Evolutionary conservation across 2,888 invertebrate genomes (phyloP).

Genomic region (Tenodera sinensis): DNA sequence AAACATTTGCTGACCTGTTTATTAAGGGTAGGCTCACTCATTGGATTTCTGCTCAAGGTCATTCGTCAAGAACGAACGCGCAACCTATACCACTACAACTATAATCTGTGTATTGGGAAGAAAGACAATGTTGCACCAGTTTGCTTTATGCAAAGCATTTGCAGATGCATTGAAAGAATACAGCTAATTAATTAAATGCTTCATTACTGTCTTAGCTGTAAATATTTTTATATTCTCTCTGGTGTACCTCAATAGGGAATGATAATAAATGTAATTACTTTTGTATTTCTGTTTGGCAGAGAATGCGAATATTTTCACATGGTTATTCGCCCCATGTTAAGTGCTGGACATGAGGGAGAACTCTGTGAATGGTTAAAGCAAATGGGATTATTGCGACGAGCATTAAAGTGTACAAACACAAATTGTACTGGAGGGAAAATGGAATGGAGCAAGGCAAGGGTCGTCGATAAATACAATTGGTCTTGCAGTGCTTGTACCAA

Average conservation of each 20-base stretch:
- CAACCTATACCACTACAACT: no score
- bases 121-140: no score
- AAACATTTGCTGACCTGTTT: no score
- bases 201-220: no score
- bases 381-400: slow-evolving; percentile 47
- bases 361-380: slow-evolving; percentile 52
- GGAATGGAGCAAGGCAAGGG: slow-evolving; percentile 49
- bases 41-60: no score
- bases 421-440: slow-evolving; percentile 46
- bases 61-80: no score
- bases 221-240: no score
- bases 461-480: slow-evolving; percentile 53
- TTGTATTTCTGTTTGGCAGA: slow-evolving; percentile 36
- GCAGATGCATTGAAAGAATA: no score
- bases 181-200: no score
- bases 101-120: no score
- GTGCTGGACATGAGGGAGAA: slow-evolving; percentile 51
- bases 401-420: slow-evolving; percentile 43
- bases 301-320: slow-evolving; percentile 47
- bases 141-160: no score
- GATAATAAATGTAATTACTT: background rate
- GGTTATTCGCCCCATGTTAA: slow-evolving; percentile 49
- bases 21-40: no score
- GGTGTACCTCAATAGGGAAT: background rate
- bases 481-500: slow-evolving; percentile 46